Evolutionary conservation across 1,140 invertebrate species (phyloP).

Genomic region (Papilio aristodemus): DNA sequence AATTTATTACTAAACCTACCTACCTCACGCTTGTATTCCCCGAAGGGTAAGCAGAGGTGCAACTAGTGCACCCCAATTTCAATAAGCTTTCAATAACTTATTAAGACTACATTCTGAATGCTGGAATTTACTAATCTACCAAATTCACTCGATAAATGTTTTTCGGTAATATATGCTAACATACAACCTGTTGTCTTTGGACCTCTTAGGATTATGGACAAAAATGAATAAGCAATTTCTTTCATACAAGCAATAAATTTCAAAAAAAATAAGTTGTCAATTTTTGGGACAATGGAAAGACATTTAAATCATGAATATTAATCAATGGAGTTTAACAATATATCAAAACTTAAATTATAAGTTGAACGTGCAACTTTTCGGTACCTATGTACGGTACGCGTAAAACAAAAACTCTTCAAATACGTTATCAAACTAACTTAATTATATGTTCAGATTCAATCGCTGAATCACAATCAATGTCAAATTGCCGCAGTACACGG

Average conservation of each 20-base stretch:
- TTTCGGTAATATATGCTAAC: not conserved
- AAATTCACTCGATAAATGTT: not conserved
- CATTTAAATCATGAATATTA: not conserved
- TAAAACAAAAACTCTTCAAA: not conserved
- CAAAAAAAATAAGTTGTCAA: not conserved
- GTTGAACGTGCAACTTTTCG: not conserved
- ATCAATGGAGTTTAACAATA: not conserved
- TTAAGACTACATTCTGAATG: not conserved
- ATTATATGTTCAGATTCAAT: not conserved
- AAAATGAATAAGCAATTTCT: not conserved
- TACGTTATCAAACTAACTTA: constrained; percentile 4
- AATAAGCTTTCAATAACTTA: not conserved
- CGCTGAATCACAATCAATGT: constrained; percentile 4
- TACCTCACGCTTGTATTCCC: no score
- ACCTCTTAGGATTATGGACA: not conserved
- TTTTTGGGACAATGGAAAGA: not conserved
- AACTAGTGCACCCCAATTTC: not conserved
- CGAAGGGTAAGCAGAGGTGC: no score
- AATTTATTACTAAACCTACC: no score
- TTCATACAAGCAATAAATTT: not conserved
- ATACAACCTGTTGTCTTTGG: not conserved
- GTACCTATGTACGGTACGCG: not conserved
- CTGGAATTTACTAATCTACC: not conserved
- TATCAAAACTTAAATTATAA: not conserved
- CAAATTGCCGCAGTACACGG: not conserved